Percentiles rank a stretch among this genome's conserved stretches.
These are phyloP conservation scores for Leptodirus hochenwartii DNA, from an alignment of 2,888 invertebrate genomes.

Conservation along the genomic window DNA sequence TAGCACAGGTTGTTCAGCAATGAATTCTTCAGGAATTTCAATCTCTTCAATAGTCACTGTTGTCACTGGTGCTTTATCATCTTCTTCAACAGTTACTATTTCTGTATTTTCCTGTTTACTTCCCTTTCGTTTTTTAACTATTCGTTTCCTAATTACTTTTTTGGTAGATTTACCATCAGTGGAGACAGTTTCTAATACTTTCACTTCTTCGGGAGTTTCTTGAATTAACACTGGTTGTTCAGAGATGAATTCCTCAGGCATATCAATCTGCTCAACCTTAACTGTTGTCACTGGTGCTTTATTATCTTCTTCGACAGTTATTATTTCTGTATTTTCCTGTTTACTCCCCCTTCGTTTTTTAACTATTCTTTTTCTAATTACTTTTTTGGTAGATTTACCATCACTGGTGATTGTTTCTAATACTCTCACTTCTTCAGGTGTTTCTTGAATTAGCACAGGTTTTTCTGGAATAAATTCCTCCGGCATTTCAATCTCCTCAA, in stretches of 20 bases:
- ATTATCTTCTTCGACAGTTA: slow-evolving; percentile 17
- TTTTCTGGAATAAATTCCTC: slow-evolving; percentile 15
- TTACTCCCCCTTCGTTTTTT: no score
- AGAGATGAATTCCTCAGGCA: slow-evolving; percentile 13
- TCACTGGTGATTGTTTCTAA: slow-evolving; percentile 10
- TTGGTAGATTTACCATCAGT: slow-evolving; percentile 11
- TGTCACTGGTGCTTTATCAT: slow-evolving; percentile 20
- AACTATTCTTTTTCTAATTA: slow-evolving; percentile 22
- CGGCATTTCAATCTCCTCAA: slow-evolving; percentile 15
- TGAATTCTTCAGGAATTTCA: slow-evolving; percentile 14
- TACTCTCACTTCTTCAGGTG: slow-evolving; percentile 18
- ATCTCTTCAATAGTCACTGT: slow-evolving; percentile 18
- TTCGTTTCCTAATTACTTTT: slow-evolving; percentile 19
- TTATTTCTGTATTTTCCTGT: slow-evolving; percentile 26
- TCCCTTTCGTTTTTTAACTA: slow-evolving; percentile 22
- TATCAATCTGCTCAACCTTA: slow-evolving; percentile 16
- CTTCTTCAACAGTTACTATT: slow-evolving; percentile 21
- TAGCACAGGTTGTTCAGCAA: slow-evolving; percentile 15
- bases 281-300: slow-evolving; percentile 16
- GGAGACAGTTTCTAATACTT: slow-evolving; percentile 13
- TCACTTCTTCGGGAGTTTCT: slow-evolving; percentile 18
- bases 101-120: slow-evolving; percentile 17
- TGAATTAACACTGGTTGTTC: slow-evolving; percentile 16
- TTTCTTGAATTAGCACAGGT: slow-evolving; percentile 17
- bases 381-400: slow-evolving; percentile 10